Evolutionary conservation across 2,797 vertebrate genomes (phyloP), one percentile per base, ranked within the genome.

Genomic region (Clamator glandarius): DNA sequence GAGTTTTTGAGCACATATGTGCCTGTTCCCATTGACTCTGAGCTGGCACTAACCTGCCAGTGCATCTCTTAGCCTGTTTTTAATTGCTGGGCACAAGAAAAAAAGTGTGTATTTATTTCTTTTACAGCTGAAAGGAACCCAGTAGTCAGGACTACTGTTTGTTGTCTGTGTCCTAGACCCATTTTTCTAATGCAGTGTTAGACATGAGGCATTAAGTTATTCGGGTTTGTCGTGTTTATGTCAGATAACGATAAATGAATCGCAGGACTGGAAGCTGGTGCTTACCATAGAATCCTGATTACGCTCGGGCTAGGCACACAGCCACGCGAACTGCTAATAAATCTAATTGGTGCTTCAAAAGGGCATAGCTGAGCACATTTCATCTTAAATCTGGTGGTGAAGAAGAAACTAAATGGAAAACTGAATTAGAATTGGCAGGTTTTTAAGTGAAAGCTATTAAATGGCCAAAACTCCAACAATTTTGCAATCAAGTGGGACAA

Each of bases 361-460:
- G 76, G 76, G 54, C 73, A 62, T 8, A 72, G 79, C 73, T 66
- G 79, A 91, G 91, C 83, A 81, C 54, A 91, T 75, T 62, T 54
- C 31, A 1, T 77, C 72, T 55, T 46, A 51, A n/a, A 62, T 66
- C 44, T 54, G 64, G 72, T 54, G 68, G 73, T 4, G 26, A 69
- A 81, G 58, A 85, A 92, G 73, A 78, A 91, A 84, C 66, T 12
- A 29, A 51, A 81, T 86, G 68, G 76, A 75, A 88, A 92, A 62
- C 50, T 84, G 87, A 90, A 95, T 81, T 62, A 68, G 69, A 88
- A 92, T 86, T 66, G 87, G 59, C 85, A 59, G 39, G 54, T 89
- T 93, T 84, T 39, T 66, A 92, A 77, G 31, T 74, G 75, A 87
- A 92, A 85, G 81, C 33, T 85, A 74, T 92, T 84, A 90, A 94